phyloP scores from a whole-genome alignment of 2,888 invertebrate genomes.

The Maniola hyperantus region DNA sequence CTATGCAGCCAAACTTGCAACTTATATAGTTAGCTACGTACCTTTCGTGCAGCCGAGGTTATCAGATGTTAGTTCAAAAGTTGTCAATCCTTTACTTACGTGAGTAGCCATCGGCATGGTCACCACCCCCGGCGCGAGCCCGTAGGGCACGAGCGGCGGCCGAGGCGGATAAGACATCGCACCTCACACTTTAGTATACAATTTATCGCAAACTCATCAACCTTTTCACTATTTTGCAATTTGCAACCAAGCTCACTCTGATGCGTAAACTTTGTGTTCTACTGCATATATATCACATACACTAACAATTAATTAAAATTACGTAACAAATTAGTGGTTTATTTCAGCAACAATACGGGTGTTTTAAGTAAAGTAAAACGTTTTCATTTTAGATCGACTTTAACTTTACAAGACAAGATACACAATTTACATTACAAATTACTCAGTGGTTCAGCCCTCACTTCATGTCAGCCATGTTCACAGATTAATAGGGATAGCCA shows the following conservation, averaged over 20 bases:
- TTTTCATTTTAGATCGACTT: neutral
- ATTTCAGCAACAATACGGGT: neutral
- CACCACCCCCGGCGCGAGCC: conserved; percentile 87
- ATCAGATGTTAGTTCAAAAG: neutral
- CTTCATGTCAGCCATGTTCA: conserved; percentile 7
- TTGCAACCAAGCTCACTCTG: conserved; percentile 31
- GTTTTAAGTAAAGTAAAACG: neutral
- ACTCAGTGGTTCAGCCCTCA: too few species aligned
- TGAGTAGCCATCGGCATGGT: conserved; percentile 90
- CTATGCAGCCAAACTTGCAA: neutral
- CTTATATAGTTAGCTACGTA: neutral
- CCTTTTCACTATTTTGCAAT: conserved; percentile 38
- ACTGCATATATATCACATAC: conserved; percentile 4
- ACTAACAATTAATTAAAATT: neutral
- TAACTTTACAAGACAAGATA: too few species aligned
- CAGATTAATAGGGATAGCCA: too few species aligned
- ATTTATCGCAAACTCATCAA: conserved; percentile 41
- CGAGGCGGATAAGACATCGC: conserved; percentile 95
- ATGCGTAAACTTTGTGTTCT: conserved; percentile 38
- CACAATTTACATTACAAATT: too few species aligned
- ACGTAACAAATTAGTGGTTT: neutral
- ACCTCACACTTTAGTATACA: conserved; percentile 37
- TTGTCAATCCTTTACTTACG: conserved; percentile 76
- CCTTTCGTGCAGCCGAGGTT: conserved; percentile 28
- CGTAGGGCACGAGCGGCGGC: conserved; percentile 90